Evolutionary conservation across 2,888 invertebrate genomes (phyloP).

Genomic region (Pachydiplax longipennis): DNA sequence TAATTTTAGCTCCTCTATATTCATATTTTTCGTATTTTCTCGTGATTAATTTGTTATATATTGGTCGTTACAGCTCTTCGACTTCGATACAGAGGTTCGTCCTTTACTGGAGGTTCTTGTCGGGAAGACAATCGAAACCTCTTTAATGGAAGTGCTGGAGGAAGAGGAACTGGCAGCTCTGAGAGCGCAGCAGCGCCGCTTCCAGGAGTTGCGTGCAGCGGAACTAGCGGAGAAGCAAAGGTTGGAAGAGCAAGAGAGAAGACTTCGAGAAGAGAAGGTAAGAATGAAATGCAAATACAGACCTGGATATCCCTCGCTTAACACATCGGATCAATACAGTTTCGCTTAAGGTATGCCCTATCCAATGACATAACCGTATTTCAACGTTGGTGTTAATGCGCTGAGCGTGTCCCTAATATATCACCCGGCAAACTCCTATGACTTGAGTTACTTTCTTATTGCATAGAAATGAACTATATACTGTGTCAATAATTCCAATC

Average conservation of each 20-base stretch:
- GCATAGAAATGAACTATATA: no score
- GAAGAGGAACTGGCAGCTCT: slow-evolving; percentile 89
- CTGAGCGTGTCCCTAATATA: no score
- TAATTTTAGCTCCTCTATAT: no score
- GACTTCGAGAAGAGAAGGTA: slow-evolving; percentile 73
- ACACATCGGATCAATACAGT: no score
- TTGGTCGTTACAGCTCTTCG: slow-evolving; percentile 72
- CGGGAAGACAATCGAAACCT: slow-evolving; percentile 88
- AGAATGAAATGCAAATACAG: not conserved
- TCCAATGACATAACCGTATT: no score
- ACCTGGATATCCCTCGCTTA: no score
- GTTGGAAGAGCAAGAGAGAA: slow-evolving; percentile 79
- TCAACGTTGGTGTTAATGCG: no score
- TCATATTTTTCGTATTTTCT: not conserved
- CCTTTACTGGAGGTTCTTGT: slow-evolving; percentile 89
- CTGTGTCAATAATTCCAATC: no score
- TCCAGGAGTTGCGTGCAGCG: slow-evolving; percentile 75
- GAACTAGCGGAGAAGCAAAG: slow-evolving; percentile 84
- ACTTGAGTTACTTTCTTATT: no score
- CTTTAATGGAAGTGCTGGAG: slow-evolving; percentile 87
- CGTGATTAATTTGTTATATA: not conserved
- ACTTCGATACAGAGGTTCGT: slow-evolving; percentile 90
- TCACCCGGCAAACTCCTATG: no score
- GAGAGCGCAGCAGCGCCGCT: slow-evolving; percentile 78
- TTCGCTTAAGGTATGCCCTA: no score